Conservation (phyloP, 2,797 vertebrate species). For the Bufotes viridis region DNA sequence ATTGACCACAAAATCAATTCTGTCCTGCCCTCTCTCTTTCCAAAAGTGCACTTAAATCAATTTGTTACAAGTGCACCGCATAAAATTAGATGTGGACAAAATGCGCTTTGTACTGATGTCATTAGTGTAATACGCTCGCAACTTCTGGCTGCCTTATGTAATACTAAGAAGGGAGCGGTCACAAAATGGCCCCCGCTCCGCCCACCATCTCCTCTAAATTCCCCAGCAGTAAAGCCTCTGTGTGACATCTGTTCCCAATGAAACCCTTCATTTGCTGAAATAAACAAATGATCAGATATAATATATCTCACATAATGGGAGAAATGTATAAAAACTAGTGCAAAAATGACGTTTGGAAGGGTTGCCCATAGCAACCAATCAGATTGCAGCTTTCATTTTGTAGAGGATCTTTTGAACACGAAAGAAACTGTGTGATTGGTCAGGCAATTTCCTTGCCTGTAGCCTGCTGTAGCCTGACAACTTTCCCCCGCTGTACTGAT, state of each 20-base stretch:
- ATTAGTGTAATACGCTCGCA: slow-evolving; percentile 69
- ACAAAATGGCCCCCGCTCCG: not conserved
- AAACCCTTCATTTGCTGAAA: not conserved
- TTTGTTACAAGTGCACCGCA: slow-evolving; percentile 66
- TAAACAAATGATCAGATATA: slow-evolving; percentile 1
- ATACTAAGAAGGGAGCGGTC: not conserved
- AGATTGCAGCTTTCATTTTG: too few relatives aligned
- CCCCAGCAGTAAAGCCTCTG: not conserved
- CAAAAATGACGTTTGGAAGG: too few relatives aligned
- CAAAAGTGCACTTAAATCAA: slow-evolving; percentile 77
- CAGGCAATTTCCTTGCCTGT: too few relatives aligned
- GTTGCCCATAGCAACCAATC: too few relatives aligned
- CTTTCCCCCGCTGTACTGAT: too few relatives aligned
- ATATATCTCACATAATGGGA: too few relatives aligned
- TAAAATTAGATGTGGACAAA: slow-evolving; percentile 63
- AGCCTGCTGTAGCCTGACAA: too few relatives aligned
- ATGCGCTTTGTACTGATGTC: slow-evolving; percentile 64
- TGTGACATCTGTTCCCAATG: not conserved
- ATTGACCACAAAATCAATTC: slow-evolving; percentile 71
- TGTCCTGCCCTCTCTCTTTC: slow-evolving; percentile 64
- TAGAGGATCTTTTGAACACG: too few relatives aligned
- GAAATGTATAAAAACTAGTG: too few relatives aligned
- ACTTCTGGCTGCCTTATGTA: not conserved
- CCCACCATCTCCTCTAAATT: not conserved
- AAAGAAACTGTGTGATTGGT: too few relatives aligned